phyloP scores from a whole-genome alignment of 2,797 vertebrate genomes.

The Poeciliopsis presidionis region DNA sequence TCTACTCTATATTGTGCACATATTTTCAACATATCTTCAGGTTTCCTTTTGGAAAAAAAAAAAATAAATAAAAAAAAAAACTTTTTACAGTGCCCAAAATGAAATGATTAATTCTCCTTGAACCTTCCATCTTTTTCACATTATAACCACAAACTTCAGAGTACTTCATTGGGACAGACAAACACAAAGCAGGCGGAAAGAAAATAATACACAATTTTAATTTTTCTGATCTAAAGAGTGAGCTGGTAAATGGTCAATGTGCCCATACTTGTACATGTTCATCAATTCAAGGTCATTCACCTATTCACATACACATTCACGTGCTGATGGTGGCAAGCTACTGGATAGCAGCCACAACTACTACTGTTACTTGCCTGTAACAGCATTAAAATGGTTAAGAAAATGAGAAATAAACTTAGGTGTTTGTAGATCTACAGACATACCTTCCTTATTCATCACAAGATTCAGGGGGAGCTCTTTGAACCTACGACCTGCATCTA shows the following conservation, averaged over 20 bases:
- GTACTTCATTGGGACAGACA: neutral
- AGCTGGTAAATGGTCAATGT: neutral
- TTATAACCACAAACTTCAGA: neutral
- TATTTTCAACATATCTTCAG: neutral
- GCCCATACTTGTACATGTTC: too few species aligned
- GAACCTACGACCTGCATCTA: neutral
- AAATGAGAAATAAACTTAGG: neutral
- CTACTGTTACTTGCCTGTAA: neutral
- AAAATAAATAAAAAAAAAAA: too few species aligned
- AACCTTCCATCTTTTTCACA: neutral
- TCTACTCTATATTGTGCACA: neutral
- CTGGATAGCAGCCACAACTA: too few species aligned
- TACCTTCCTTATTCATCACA: neutral
- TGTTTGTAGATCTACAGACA: conserved; percentile 5
- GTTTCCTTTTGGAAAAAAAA: conserved; percentile 1
- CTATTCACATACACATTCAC: too few species aligned
- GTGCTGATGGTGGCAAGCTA: too few species aligned
- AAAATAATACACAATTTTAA: neutral
- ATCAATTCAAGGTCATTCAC: too few species aligned
- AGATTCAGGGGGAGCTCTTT: neutral
- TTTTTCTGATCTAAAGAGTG: neutral
- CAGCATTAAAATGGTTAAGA: conserved; percentile 3
- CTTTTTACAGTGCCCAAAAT: neutral
- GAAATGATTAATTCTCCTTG: neutral
- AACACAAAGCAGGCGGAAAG: neutral